phyloP scores from a whole-genome alignment of 2,797 vertebrate species.

The Sebastiscus albofasciatus region DNA sequence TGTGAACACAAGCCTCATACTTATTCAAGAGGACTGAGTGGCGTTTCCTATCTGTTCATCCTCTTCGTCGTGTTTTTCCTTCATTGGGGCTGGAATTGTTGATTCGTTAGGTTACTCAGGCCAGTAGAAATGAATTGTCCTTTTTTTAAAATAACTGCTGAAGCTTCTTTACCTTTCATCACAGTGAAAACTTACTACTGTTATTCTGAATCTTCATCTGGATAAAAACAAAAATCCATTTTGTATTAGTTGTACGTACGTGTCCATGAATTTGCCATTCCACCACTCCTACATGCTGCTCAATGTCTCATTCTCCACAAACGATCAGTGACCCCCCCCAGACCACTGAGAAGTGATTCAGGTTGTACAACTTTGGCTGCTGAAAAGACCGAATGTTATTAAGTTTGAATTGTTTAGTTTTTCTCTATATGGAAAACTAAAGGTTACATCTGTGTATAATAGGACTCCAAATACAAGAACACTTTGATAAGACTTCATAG shows the following conservation, averaged over 20 bases:
- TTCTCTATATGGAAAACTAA: not conserved
- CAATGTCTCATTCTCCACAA: constrained; percentile 10
- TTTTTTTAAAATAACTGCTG: constrained; percentile 13
- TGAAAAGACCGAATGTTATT: constrained; percentile 31
- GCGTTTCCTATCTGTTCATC: constrained; percentile 36
- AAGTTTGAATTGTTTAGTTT: not conserved
- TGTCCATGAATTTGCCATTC: constrained; percentile 24
- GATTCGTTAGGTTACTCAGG: constrained; percentile 8
- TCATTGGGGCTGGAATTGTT: constrained; percentile 6
- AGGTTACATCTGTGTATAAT: constrained; percentile 5
- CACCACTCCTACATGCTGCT: constrained; percentile 44
- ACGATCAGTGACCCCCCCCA: not conserved
- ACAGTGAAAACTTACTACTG: constrained; percentile 33
- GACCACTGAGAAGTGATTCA: constrained; percentile 24
- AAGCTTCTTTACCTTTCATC: constrained; percentile 17
- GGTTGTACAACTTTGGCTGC: constrained; percentile 25
- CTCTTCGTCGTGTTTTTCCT: constrained; percentile 16
- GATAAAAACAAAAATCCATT: not conserved
- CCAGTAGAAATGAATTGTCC: constrained; percentile 29
- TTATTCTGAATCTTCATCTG: constrained; percentile 7
- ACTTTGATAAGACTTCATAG: constrained; percentile 21
- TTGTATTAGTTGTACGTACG: constrained; percentile 22
- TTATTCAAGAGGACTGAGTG: constrained; percentile 47
- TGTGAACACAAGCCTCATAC: constrained; percentile 58
- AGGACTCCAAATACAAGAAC: constrained; percentile 18